Percentiles rank a stretch among this genome's conserved stretches.
Conservation (phyloP, 2,113 vertebrate genomes). For the Eclectus roratus region DNA sequence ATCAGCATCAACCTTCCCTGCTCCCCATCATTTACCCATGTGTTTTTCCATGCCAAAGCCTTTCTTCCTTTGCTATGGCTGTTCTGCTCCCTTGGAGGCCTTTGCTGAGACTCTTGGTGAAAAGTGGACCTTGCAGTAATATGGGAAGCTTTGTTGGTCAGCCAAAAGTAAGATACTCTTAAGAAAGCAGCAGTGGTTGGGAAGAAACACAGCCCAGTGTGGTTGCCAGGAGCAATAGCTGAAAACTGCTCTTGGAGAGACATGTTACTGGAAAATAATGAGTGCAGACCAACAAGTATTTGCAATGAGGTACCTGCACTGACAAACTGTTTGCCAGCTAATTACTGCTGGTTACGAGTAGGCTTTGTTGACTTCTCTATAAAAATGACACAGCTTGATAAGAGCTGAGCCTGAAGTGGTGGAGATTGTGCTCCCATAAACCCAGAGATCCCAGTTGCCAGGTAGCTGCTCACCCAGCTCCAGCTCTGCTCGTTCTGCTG, state of each 20-base stretch:
- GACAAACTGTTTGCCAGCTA: background rate
- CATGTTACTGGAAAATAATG: background rate
- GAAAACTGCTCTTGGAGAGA: background rate
- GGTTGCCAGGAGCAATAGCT: background rate
- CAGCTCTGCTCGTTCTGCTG: background rate
- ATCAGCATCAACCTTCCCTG: background rate
- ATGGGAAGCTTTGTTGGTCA: background rate
- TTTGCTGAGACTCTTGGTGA: background rate
- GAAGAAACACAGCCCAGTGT: background rate
- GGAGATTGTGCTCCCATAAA: background rate
- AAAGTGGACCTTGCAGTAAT: background rate
- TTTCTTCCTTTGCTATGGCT: background rate
- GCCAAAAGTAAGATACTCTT: background rate
- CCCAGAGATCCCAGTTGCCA: background rate
- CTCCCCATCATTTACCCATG: background rate
- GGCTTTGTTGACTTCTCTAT: background rate
- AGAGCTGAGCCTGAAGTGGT: background rate
- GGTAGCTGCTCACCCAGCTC: background rate
- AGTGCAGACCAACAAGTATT: background rate
- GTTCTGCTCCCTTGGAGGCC: background rate
- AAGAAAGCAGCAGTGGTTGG: background rate
- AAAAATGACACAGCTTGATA: background rate
- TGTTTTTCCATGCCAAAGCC: background rate
- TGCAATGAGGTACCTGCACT: background rate
- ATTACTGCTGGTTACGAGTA: background rate